Evolutionary conservation across 2,797 vertebrate species (phyloP).

Genomic region (Onychomys arenicola): DNA sequence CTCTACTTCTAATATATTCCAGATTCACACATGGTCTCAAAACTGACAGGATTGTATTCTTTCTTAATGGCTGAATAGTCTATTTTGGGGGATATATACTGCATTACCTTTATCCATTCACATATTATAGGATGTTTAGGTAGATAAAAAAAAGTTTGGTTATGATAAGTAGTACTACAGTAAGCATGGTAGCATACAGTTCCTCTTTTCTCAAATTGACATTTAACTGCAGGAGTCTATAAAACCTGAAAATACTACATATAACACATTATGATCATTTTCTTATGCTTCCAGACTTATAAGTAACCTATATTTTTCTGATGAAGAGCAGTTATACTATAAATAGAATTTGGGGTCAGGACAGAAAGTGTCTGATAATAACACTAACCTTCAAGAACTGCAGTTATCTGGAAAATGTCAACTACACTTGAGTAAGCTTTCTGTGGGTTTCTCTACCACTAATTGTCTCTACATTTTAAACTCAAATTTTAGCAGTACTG

Average conservation of each 20-base stretch:
- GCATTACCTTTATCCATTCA: background rate
- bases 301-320: conserved; percentile 50
- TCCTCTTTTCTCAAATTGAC: conserved; percentile 44
- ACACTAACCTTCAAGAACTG: conserved; percentile 49
- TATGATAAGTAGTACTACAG: background rate
- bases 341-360: conserved; percentile 37
- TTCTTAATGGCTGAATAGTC: background rate
- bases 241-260: background rate
- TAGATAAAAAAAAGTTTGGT: background rate
- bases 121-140: background rate
- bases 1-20: background rate
- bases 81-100: background rate
- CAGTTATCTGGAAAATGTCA: conserved; percentile 68
- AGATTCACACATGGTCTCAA: background rate
- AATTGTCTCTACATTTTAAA: conserved; percentile 60
- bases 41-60: background rate
- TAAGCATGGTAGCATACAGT: background rate
- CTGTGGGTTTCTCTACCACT: background rate
- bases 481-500: background rate
- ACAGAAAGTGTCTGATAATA: conserved; percentile 71
- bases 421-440: background rate
- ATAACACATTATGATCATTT: background rate
- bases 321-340: conserved; percentile 34
- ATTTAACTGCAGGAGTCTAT: conserved; percentile 40
- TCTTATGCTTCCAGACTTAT: background rate